Evolutionary conservation across 2,797 vertebrate genomes (phyloP).

Genomic region (Pempheris klunzingeri): DNA sequence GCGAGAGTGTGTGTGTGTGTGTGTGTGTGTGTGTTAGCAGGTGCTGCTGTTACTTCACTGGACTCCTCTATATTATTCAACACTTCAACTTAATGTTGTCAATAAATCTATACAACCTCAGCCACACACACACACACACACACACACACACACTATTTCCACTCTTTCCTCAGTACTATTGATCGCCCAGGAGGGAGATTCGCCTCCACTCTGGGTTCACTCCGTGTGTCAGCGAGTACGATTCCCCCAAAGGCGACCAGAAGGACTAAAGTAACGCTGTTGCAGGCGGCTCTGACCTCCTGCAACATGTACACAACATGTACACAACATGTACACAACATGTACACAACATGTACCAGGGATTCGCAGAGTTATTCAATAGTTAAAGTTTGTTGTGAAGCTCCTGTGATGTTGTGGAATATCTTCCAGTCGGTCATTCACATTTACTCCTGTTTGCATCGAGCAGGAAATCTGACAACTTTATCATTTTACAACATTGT

Average conservation of each 20-base stretch:
- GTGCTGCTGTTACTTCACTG: slow-evolving; percentile 16
- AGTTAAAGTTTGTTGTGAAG: not conserved
- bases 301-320: too few species aligned
- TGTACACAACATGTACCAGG: too few species aligned
- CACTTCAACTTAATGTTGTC: slow-evolving; percentile 50
- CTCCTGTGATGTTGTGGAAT: too few species aligned
- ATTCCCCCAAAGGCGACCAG: not conserved
- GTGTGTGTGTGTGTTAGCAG: slow-evolving; percentile 20
- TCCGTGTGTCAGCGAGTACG: not conserved
- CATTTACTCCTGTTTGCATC: not conserved
- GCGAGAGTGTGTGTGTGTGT: slow-evolving; percentile 19
- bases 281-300: too few species aligned
- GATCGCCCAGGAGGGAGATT: slow-evolving; percentile 3
- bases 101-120: slow-evolving; percentile 46
- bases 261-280: not conserved
- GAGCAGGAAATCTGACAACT: too few species aligned
- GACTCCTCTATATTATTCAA: slow-evolving; percentile 39
- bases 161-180: not conserved
- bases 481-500: too few species aligned
- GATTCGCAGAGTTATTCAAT: not conserved
- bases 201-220: not conserved
- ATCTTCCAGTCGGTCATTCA: not conserved
- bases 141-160: slow-evolving; percentile 12
- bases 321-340: too few species aligned
- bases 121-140: slow-evolving; percentile 9